Base-by-base conservation (phyloP, 2,113 vertebrate genomes). In the Rhynchomys soricoides region DNA sequence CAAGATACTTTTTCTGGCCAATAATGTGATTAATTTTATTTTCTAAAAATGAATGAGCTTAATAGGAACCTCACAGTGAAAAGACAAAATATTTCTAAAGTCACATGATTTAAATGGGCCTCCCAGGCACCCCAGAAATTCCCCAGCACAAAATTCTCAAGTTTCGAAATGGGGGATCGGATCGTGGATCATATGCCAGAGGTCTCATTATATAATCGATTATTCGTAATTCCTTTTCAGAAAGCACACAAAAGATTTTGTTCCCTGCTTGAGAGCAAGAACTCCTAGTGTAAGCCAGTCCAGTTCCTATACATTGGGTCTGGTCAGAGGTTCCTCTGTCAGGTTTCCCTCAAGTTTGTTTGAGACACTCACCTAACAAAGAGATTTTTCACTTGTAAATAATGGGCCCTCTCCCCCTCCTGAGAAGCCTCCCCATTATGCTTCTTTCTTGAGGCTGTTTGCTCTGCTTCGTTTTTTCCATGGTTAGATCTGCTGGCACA, bases 301-400 rank as follows among this genome's bases (percentile, higher is more conserved):
- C 70, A 50, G 93, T 82, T 93, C 71, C 90, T 87, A 7, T 9
- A 4, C 66, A 81, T 68, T 94, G 85, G 81, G n/a, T 82, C 89
- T 59, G 79, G 31, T 70, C 86, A 68, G 62, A 89, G n/a, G 75
- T 83, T 43, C 3, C 52, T 83, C 83, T 93, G 64, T 88, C 45
- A 78, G 94, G 40, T 92, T 96, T 83, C 71, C 92, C 66, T 48
- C 62, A 62, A 89, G 70, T 95, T 89, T 94, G 40, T 74, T 92
- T 29, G 40, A 71, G 90, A 97, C 66, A 64, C 12, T 78, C 78
- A 78, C 45, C 55, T 37, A 75, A 98, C 91, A 96, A 97, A 96
- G 71, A 90, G 64, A 91, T 92, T 97, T 97, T 96, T 96, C 87
- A 7, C 79, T 95, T 96, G 96, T 94, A 73, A 93, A 85, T 97